Conservation (phyloP, 2,113 vertebrate species). For the Nothocercus julius region DNA sequence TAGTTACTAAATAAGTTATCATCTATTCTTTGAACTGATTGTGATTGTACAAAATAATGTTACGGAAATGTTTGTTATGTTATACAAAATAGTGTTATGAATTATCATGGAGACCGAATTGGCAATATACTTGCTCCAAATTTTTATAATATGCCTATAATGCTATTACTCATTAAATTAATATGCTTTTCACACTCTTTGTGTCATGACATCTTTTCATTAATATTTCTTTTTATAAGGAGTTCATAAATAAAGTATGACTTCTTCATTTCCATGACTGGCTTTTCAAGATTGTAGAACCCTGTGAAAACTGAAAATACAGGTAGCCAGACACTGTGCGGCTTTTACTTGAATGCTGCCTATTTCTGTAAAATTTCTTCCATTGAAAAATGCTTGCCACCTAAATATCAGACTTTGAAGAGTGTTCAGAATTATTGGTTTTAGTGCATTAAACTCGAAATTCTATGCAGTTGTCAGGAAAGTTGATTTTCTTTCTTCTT, state of each 20-base stretch:
- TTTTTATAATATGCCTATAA: neutral
- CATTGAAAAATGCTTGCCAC: neutral
- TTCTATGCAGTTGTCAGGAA: neutral
- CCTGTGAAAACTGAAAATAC: neutral
- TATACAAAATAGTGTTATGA: neutral
- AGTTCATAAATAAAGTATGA: neutral
- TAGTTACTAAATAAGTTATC: neutral
- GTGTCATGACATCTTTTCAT: neutral
- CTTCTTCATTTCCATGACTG: neutral
- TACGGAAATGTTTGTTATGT: too few species aligned
- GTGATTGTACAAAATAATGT: neutral
- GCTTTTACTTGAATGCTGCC: neutral
- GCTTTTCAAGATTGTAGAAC: neutral
- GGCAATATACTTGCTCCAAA: neutral
- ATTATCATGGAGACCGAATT: neutral
- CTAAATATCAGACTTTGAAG: neutral
- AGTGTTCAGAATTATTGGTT: neutral
- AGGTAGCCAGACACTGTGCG: neutral
- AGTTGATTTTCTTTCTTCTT: neutral
- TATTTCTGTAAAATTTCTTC: neutral
- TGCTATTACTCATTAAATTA: neutral
- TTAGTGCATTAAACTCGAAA: neutral
- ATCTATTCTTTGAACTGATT: neutral
- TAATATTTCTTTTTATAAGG: conserved; percentile 21
- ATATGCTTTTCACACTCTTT: neutral